Evolutionary conservation across 2,888 invertebrate species (phyloP).

Genomic region (Endotricha flammealis): DNA sequence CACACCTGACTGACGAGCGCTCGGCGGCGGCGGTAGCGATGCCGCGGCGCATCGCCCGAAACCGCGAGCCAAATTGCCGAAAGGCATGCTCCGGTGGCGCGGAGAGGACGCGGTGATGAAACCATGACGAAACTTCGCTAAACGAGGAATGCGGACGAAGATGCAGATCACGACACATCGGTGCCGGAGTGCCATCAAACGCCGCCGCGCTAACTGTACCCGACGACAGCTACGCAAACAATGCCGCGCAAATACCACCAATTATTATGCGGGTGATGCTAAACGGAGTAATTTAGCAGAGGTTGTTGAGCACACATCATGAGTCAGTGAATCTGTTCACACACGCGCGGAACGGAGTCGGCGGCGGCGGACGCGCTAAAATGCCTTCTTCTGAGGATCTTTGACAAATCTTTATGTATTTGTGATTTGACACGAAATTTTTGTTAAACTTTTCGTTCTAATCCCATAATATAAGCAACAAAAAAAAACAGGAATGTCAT

Average conservation of each 20-base stretch:
- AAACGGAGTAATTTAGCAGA: background rate
- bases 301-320: background rate
- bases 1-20: background rate
- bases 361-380: too few species aligned
- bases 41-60: background rate
- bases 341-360: background rate
- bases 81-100: slow-evolving; percentile 4
- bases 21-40: background rate
- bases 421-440: too few species aligned
- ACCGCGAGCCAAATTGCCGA: slow-evolving; percentile 2
- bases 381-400: too few species aligned
- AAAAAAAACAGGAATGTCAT: too few species aligned
- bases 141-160: background rate
- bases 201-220: background rate
- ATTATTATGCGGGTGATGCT: background rate
- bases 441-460: too few species aligned
- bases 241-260: background rate
- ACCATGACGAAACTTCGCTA: slow-evolving; percentile 3
- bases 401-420: too few species aligned
- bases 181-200: background rate
- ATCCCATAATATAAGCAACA: too few species aligned
- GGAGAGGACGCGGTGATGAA: background rate
- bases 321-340: background rate
- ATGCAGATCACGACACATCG: background rate
- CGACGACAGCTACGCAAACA: background rate